Conservation (phyloP, 2,888 invertebrate species). For the Lasioglossum villosulum region DNA sequence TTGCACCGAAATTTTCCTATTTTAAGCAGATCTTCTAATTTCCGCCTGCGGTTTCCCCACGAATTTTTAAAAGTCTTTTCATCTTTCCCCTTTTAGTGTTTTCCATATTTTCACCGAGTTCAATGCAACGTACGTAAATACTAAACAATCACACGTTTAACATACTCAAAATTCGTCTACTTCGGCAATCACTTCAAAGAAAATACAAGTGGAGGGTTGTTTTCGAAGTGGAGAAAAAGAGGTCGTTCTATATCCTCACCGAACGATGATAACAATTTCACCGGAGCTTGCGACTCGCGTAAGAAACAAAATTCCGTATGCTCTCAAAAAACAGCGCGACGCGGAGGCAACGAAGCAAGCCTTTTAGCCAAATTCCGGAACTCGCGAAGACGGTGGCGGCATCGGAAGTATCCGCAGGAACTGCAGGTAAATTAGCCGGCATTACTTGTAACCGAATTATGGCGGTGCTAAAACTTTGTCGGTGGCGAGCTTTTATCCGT, state of each 20-base stretch:
- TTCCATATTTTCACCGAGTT: no score
- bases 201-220: background rate
- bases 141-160: no score
- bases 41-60: rapidly evolving
- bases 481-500: background rate
- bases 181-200: background rate
- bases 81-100: background rate
- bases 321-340: background rate
- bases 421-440: background rate
- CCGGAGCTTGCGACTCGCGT: background rate
- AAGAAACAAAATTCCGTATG: background rate
- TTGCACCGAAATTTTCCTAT: background rate
- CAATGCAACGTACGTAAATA: no score
- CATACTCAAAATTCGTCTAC: background rate
- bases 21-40: background rate
- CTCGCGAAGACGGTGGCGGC: background rate
- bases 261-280: background rate
- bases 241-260: background rate
- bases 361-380: background rate
- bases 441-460: background rate
- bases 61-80: background rate
- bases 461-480: background rate
- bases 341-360: background rate
- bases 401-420: background rate
- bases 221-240: background rate